These are phyloP conservation scores for Polyodon spathula DNA, from an alignment of 2,113 vertebrate species.

Conservation along the genomic window DNA sequence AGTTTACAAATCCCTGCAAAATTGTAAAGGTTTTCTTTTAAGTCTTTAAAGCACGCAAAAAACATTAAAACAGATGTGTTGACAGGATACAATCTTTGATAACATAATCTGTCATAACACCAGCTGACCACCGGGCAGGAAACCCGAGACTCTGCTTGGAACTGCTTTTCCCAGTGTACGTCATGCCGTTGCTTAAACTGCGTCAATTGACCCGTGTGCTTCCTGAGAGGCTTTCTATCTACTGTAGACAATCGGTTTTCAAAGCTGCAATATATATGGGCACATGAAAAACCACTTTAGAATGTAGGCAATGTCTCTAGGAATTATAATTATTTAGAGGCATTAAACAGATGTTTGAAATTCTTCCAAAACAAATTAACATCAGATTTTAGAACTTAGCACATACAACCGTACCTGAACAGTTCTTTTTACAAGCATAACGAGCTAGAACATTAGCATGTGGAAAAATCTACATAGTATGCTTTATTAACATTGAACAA, in stretches of 20 bases:
- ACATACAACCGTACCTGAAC: too few species aligned
- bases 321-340: too few species aligned
- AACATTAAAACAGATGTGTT: background rate
- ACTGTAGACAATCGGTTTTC: background rate
- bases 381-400: too few species aligned
- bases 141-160: background rate
- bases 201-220: background rate
- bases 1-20: background rate
- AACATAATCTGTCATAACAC: background rate
- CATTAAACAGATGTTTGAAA: too few species aligned
- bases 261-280: too few species aligned
- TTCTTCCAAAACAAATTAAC: too few species aligned
- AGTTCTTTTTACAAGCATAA: too few species aligned
- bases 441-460: too few species aligned
- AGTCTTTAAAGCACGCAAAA: background rate
- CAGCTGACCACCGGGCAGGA: background rate
- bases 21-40: background rate
- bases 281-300: too few species aligned
- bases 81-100: background rate
- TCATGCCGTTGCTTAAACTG: background rate
- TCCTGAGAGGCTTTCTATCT: constrained; percentile 3
- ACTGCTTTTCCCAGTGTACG: background rate
- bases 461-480: too few species aligned
- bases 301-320: too few species aligned
- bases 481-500: too few species aligned